Evolutionary conservation across 2,888 invertebrate genomes (phyloP).

Genomic region (Sepioteuthis lessoniana): DNA sequence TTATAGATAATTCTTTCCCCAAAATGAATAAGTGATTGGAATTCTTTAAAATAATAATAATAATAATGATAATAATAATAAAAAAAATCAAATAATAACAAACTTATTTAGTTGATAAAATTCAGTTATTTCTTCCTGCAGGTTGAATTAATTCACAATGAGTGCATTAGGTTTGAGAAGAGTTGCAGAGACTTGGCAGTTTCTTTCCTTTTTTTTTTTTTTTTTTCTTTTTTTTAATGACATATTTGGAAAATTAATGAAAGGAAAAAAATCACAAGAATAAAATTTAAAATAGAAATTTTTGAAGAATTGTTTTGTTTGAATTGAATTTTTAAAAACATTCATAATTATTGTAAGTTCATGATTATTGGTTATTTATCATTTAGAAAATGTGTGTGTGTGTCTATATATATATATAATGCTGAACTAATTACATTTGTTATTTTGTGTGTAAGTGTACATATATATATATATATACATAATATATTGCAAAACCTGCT

Average conservation of each 20-base stretch:
- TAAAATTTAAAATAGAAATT: not conserved
- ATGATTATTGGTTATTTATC: not conserved
- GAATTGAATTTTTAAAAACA: constrained; percentile 21
- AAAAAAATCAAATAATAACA: constrained; percentile 7
- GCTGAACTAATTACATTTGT: no score
- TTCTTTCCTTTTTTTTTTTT: no score
- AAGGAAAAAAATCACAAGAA: no score
- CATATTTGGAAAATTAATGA: no score
- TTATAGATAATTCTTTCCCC: not conserved
- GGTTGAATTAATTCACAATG: not conserved
- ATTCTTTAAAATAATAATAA: not conserved
- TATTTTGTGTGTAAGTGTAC: no score
- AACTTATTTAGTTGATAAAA: not conserved
- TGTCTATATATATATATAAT: no score
- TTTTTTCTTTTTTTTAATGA: no score
- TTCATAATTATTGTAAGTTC: not conserved
- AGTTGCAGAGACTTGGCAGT: no score
- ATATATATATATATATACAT: no score
- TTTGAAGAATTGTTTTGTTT: not conserved
- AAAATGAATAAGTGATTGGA: not conserved
- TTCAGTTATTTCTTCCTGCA: not conserved
- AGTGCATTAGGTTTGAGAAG: not conserved
- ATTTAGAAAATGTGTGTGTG: no score
- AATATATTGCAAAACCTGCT: no score
- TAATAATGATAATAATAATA: no score